These are phyloP conservation scores for Desmodus rotundus DNA, from an alignment of 2,113 vertebrate genomes.

Conservation along the genomic window DNA sequence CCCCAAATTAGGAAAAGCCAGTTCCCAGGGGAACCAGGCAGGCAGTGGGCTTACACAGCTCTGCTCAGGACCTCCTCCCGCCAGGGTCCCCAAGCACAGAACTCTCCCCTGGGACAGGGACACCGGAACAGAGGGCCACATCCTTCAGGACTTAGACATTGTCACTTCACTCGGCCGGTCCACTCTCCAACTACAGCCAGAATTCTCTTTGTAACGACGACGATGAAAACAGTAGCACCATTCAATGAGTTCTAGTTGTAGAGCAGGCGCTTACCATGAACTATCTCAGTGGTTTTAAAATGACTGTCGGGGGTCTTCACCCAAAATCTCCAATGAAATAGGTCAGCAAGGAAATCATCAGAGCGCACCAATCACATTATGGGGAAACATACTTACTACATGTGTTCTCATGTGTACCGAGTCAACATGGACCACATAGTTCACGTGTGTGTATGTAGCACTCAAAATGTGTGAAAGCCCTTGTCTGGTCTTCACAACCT, in stretches of 20 bases:
- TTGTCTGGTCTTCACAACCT: neutral
- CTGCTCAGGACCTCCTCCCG: neutral
- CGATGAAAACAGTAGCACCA: accelerated
- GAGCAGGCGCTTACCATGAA: too few relatives aligned
- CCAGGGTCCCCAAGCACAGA: neutral
- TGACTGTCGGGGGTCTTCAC: neutral
- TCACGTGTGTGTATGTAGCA: neutral
- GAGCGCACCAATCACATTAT: accelerated
- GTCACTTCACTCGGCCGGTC: neutral
- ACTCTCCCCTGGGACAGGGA: neutral
- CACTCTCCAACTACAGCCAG: neutral
- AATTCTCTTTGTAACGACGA: neutral
- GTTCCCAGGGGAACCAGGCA: neutral
- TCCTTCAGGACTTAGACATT: neutral
- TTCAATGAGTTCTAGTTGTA: neutral
- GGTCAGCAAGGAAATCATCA: neutral
- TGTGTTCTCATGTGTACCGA: neutral
- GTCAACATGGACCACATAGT: neutral
- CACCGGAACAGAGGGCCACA: neutral
- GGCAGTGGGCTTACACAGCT: accelerated
- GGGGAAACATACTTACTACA: neutral
- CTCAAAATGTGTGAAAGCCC: neutral
- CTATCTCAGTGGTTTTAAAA: neutral
- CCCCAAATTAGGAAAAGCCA: neutral
- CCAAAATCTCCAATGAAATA: neutral